These are phyloP conservation scores for Oncorhynchus tshawytscha DNA, from an alignment of 2,113 vertebrate species.

Conservation along the genomic window DNA sequence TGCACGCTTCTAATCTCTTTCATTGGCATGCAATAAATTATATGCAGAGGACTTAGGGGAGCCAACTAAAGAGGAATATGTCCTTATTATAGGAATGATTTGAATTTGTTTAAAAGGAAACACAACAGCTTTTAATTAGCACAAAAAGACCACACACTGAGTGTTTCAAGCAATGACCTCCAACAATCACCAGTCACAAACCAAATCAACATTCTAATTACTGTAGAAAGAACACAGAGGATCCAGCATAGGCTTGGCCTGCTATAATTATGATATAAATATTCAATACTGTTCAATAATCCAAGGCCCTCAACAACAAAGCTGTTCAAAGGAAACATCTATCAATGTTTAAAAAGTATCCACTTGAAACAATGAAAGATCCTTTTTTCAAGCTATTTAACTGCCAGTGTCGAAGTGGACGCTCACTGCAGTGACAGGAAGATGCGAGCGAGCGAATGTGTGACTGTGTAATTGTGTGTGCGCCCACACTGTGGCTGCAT, in stretches of 20 bases:
- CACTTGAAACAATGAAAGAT: neutral
- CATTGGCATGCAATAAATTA: neutral
- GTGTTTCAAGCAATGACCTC: neutral
- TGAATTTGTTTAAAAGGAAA: neutral
- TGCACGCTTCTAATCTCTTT: neutral
- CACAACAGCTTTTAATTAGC: neutral
- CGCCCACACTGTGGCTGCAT: neutral
- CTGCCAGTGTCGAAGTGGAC: neutral
- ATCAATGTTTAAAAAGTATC: neutral
- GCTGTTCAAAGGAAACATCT: neutral
- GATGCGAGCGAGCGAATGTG: neutral
- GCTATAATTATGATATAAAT: neutral
- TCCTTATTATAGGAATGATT: neutral
- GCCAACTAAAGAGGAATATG: neutral
- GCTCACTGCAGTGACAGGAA: neutral
- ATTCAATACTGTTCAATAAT: neutral
- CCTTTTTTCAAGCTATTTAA: neutral
- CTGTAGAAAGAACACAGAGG: neutral
- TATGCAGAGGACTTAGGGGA: neutral
- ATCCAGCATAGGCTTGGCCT: neutral
- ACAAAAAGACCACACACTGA: neutral
- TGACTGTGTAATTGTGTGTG: conserved; percentile 19
- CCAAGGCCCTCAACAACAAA: neutral
- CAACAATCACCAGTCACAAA: neutral
- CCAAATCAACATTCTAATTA: neutral